Evolutionary conservation across 2,888 invertebrate genomes (phyloP).

Genomic region (Hermaeophaga mercurialis): DNA sequence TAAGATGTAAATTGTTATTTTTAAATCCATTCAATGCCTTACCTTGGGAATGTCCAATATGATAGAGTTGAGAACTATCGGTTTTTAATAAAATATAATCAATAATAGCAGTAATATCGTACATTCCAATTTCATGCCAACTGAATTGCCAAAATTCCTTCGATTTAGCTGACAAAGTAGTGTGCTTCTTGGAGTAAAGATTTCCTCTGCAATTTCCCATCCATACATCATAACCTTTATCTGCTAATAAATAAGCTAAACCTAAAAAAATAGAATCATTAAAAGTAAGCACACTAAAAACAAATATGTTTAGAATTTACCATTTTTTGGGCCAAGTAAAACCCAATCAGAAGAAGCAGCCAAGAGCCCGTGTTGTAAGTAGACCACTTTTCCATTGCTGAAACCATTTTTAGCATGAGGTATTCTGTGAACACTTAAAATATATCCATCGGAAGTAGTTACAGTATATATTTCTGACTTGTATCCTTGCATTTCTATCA

Average conservation of each 20-base stretch:
- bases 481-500: conserved; percentile 56
- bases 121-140: conserved; percentile 81
- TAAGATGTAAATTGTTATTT: no score
- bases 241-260: conserved; percentile 42
- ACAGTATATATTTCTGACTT: conserved; percentile 55
- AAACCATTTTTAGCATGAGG: conserved; percentile 52
- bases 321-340: conserved; percentile 57
- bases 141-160: conserved; percentile 59
- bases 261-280: no score
- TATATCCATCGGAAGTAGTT: conserved; percentile 62
- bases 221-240: conserved; percentile 48
- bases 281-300: no score
- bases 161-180: conserved; percentile 34
- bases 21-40: background rate
- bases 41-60: conserved; percentile 77
- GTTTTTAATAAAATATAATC: conserved; percentile 69
- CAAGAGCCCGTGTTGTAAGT: conserved; percentile 62
- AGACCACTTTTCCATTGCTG: conserved; percentile 49
- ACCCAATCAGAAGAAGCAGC: conserved; percentile 63
- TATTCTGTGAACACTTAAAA: conserved; percentile 63
- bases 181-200: conserved; percentile 38
- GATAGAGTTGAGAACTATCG: conserved; percentile 66
- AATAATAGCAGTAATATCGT: conserved; percentile 81
- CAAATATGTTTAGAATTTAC: background rate
- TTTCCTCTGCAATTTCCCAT: conserved; percentile 46